Evolutionary conservation across 2,888 invertebrate genomes (phyloP).

Genomic region (Andrena fulva): DNA sequence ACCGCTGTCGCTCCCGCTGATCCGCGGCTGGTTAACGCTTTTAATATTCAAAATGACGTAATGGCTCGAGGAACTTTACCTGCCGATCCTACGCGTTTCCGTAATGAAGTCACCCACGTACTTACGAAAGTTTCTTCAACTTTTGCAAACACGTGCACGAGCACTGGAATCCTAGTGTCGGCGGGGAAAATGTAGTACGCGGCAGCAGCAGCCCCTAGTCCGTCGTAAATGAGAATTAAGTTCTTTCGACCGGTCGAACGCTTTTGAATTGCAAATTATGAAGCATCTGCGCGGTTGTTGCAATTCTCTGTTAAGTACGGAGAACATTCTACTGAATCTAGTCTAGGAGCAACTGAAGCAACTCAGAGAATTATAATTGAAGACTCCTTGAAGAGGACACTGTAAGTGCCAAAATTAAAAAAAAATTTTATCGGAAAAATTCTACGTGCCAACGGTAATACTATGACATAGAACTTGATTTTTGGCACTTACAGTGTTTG

Average conservation of each 20-base stretch:
- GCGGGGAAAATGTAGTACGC: background rate
- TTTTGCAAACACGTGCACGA: background rate
- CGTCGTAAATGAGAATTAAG: background rate
- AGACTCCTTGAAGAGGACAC: too few relatives aligned
- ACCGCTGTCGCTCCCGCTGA: slow-evolving; percentile 35
- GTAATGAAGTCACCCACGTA: slow-evolving; percentile 52
- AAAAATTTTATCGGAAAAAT: too few relatives aligned
- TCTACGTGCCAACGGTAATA: too few relatives aligned
- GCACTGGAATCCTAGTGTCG: background rate
- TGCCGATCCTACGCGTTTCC: slow-evolving; percentile 49
- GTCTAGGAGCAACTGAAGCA: too few relatives aligned
- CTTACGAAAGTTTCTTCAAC: slow-evolving; percentile 24
- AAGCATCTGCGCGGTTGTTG: background rate
- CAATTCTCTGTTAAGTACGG: background rate
- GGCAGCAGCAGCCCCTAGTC: background rate
- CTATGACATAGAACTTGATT: too few relatives aligned
- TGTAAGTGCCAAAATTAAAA: too few relatives aligned
- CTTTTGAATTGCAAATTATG: background rate
- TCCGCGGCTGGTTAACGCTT: slow-evolving; percentile 18
- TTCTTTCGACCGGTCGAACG: background rate
- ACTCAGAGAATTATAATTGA: too few relatives aligned
- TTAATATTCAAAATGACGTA: slow-evolving; percentile 42
- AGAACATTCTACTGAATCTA: too few relatives aligned
- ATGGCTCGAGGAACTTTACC: slow-evolving; percentile 31
- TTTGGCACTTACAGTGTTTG: too few relatives aligned